Evolutionary conservation across 2,888 invertebrate genomes (phyloP).

Genomic region (Caenorhabditis parvicauda): DNA sequence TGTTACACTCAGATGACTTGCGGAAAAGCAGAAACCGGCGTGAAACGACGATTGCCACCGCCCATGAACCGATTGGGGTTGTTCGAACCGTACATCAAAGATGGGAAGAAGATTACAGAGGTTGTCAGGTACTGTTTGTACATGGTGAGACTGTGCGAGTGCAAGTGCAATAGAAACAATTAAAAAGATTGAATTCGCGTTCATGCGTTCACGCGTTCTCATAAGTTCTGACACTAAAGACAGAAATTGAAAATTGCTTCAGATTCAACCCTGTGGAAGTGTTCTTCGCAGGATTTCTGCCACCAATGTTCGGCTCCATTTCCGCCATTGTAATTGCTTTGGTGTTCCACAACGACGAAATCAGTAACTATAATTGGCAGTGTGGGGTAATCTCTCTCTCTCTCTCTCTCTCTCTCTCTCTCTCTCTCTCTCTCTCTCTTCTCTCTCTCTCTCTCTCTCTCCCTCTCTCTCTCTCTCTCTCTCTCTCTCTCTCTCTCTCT

Average conservation of each 20-base stretch:
- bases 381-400: slow-evolving; percentile 49
- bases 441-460: slow-evolving; percentile 24
- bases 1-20: too few species aligned
- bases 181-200: background rate
- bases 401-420: background rate
- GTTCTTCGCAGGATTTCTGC: slow-evolving; percentile 58
- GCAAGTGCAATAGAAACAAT: background rate
- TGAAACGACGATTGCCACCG: slow-evolving; percentile 23
- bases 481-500: slow-evolving; percentile 24
- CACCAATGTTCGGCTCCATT: slow-evolving; percentile 58
- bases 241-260: slow-evolving; percentile 6
- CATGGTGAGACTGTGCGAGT: background rate
- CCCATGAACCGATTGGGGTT: slow-evolving; percentile 36
- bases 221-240: background rate
- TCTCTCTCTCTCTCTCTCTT: background rate
- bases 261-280: slow-evolving; percentile 47
- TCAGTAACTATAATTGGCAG: slow-evolving; percentile 61
- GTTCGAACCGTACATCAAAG: slow-evolving; percentile 42
- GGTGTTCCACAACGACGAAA: slow-evolving; percentile 58
- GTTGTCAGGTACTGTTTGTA: slow-evolving; percentile 27
- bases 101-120: slow-evolving; percentile 46
- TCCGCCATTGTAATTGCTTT: slow-evolving; percentile 57
- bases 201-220: too few species aligned
- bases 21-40: slow-evolving; percentile 23
- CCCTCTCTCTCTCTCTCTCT: slow-evolving; percentile 58